Conservation (phyloP, 2,888 invertebrate genomes). For the Thera obeliscata region DNA sequence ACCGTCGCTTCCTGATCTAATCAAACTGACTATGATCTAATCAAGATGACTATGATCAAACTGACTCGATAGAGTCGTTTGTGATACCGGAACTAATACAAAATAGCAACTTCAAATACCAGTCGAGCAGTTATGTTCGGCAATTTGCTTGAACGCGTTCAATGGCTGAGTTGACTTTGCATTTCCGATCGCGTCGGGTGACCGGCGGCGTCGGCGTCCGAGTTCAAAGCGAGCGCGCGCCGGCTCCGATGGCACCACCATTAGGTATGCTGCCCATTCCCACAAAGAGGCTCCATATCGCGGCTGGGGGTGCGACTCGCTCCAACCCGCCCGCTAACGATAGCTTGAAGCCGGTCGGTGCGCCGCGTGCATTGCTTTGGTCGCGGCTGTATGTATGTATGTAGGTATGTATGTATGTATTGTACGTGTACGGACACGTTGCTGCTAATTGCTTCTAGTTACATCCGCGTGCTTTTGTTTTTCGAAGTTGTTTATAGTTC, state of each 20-base stretch:
- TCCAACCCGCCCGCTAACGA: constrained; percentile 30
- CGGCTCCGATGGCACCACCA: constrained; percentile 20
- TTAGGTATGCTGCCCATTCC: constrained; percentile 43
- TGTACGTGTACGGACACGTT: constrained; percentile 23
- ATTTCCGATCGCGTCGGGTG: background rate
- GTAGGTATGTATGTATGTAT: background rate
- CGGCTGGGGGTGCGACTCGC: constrained; percentile 36
- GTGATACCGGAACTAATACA: too few species aligned
- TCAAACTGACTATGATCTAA: too few species aligned
- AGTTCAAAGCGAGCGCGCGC: too few species aligned
- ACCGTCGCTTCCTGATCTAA: too few species aligned
- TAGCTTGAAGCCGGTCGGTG: constrained; percentile 47
- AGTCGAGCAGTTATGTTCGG: too few species aligned
- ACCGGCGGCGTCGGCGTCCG: too few species aligned
- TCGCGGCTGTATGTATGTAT: too few species aligned
- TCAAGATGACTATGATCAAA: too few species aligned
- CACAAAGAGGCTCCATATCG: constrained; percentile 33
- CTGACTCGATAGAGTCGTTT: too few species aligned
- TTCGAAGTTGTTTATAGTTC: background rate
- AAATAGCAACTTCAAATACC: too few species aligned
- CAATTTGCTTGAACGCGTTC: background rate
- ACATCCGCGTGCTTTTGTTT: constrained; percentile 21
- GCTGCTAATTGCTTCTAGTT: constrained; percentile 20
- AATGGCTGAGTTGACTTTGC: background rate
- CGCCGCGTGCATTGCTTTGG: constrained; percentile 36